A percentile compares a stretch with the other conserved stretches of the same genome.
phyloP scores from a whole-genome alignment of 1,140 invertebrate genomes.

The Bombus consobrinus region DNA sequence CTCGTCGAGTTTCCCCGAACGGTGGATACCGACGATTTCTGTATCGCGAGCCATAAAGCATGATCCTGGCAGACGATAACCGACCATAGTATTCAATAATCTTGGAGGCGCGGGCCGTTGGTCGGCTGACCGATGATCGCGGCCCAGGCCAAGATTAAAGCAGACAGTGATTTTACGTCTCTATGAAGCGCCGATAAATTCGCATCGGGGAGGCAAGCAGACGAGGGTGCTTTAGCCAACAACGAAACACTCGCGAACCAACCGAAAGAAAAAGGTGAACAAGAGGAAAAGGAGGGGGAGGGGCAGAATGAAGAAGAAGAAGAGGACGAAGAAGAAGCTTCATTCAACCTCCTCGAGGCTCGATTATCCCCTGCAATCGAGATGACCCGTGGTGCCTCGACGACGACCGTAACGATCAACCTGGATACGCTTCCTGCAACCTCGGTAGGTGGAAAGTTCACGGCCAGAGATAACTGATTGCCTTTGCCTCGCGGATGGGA shows the following conservation, averaged over 20 bases:
- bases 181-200: slow-evolving; percentile 58
- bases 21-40: slow-evolving; percentile 20
- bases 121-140: slow-evolving; percentile 32
- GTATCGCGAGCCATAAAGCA: slow-evolving; percentile 33
- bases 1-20: slow-evolving; percentile 16
- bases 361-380: slow-evolving; percentile 66
- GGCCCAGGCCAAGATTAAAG: slow-evolving; percentile 24
- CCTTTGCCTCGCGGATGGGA: slow-evolving; percentile 64
- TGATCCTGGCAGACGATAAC: slow-evolving; percentile 50
- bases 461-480: slow-evolving; percentile 66
- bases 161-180: slow-evolving; percentile 60
- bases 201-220: slow-evolving; percentile 7
- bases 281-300: neutral
- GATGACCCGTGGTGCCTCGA: slow-evolving; percentile 59
- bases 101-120: slow-evolving; percentile 26
- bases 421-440: slow-evolving; percentile 57
- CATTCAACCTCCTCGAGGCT: slow-evolving; percentile 54
- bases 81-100: slow-evolving; percentile 58
- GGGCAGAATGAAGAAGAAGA: neutral
- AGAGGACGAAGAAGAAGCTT: slow-evolving; percentile 36
- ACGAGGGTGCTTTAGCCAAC: slow-evolving; percentile 8
- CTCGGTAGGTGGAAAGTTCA: slow-evolving; percentile 59
- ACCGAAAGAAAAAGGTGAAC: neutral
- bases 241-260: slow-evolving; percentile 9
- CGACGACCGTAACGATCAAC: slow-evolving; percentile 66